A percentile compares a stretch with the other conserved stretches of the same genome.
phyloP scores from a whole-genome alignment of 2,888 invertebrate species.

The Caenorhabditis sulstoni region DNA sequence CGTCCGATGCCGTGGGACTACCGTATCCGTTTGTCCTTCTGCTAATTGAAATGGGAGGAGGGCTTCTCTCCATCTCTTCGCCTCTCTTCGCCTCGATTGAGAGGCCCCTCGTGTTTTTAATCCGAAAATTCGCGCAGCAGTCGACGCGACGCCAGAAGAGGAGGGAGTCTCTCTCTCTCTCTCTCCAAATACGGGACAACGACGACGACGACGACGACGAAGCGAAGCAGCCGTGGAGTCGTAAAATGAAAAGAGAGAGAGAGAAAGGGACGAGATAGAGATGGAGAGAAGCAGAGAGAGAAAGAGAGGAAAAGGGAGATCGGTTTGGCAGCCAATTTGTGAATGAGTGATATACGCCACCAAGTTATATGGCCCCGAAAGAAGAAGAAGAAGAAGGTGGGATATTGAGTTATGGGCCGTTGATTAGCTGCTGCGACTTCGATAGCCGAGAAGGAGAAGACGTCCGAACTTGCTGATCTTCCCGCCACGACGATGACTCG shows the following conservation, averaged over 20 bases:
- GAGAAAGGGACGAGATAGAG: not conserved
- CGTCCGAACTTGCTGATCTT: no score
- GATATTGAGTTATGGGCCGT: constrained; percentile 31
- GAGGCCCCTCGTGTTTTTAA: constrained; percentile 36
- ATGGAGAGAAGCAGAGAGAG: constrained; percentile 6
- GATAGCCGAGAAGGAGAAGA: no score
- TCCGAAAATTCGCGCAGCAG: constrained; percentile 50
- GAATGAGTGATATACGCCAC: constrained; percentile 12
- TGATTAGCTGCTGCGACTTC: constrained; percentile 15
- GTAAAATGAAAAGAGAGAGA: constrained; percentile 27
- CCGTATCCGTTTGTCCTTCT: constrained; percentile 35
- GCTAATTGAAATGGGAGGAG: constrained; percentile 52
- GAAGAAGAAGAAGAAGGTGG: constrained; percentile 2
- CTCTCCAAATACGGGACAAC: constrained; percentile 36
- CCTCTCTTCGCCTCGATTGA: not conserved
- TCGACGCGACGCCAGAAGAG: constrained; percentile 14
- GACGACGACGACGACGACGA: constrained; percentile 6
- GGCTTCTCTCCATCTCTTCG: not conserved
- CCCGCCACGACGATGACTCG: not conserved
- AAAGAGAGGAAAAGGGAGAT: constrained; percentile 3
- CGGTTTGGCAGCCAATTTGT: constrained; percentile 19
- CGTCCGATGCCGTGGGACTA: constrained; percentile 9
- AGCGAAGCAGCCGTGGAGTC: constrained; percentile 34
- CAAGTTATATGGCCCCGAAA: constrained; percentile 22
- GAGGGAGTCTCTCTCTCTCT: constrained; percentile 1